Evolutionary conservation across 2,888 invertebrate species (phyloP).

Genomic region (Xestia sexstrigata): DNA sequence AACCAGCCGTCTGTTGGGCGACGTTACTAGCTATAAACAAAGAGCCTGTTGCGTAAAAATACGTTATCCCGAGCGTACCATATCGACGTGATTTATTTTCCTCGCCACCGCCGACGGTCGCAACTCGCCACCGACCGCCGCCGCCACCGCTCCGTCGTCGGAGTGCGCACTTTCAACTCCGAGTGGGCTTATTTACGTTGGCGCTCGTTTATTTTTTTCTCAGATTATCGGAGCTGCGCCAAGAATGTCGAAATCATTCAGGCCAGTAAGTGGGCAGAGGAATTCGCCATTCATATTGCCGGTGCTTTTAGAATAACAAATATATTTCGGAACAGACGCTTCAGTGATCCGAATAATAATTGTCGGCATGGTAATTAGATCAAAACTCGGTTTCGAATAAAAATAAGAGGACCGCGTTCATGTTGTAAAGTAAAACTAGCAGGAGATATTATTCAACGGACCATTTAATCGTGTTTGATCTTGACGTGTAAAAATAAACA

Average conservation of each 20-base stretch:
- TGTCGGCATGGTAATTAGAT: slow-evolving; percentile 46
- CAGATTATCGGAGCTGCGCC: slow-evolving; percentile 88
- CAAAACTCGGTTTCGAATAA: slow-evolving; percentile 33
- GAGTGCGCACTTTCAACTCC: slow-evolving; percentile 80
- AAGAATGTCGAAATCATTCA: slow-evolving; percentile 91
- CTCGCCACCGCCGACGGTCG: slow-evolving; percentile 72
- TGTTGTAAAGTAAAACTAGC: slow-evolving; percentile 39
- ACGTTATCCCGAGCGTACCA: slow-evolving; percentile 84
- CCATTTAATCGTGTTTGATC: slow-evolving; percentile 57
- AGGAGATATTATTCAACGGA: slow-evolving; percentile 45
- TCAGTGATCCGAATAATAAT: slow-evolving; percentile 56
- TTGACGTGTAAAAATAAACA: slow-evolving; percentile 61
- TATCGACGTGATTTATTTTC: slow-evolving; percentile 86
- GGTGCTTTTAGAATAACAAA: slow-evolving; percentile 79
- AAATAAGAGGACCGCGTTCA: slow-evolving; percentile 35
- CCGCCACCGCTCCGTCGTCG: slow-evolving; percentile 39
- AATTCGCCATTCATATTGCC: slow-evolving; percentile 89
- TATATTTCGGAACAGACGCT: slow-evolving; percentile 68
- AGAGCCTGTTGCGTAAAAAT: slow-evolving; percentile 89
- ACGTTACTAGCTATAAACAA: slow-evolving; percentile 86
- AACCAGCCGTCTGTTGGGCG: slow-evolving; percentile 86
- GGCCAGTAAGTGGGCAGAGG: slow-evolving; percentile 89
- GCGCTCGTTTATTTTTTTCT: slow-evolving; percentile 86
- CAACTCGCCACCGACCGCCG: slow-evolving; percentile 30
- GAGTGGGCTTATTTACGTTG: slow-evolving; percentile 86